Evolutionary conservation across 2,888 invertebrate genomes (phyloP).

Genomic region (Lacanobia wlatinum): DNA sequence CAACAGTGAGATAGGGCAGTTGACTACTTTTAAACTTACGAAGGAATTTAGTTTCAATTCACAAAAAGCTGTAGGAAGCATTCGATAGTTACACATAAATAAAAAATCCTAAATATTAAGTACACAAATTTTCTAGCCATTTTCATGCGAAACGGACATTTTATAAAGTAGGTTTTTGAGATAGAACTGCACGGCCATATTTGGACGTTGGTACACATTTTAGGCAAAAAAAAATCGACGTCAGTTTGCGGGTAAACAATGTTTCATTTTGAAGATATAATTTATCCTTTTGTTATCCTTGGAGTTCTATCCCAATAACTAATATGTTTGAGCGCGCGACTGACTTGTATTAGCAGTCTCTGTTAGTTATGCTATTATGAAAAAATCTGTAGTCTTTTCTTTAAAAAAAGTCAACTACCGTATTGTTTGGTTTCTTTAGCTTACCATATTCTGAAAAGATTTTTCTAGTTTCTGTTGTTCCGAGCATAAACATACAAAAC

Average conservation of each 20-base stretch:
- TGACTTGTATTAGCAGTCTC: conserved; percentile 37
- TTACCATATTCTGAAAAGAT: conserved; percentile 61
- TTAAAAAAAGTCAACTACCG: conserved; percentile 53
- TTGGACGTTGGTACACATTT: neutral
- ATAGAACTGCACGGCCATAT: neutral
- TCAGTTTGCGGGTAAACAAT: neutral
- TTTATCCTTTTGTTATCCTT: neutral
- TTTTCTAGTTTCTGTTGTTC: conserved; percentile 61
- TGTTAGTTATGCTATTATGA: neutral
- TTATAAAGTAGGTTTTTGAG: conserved; percentile 3
- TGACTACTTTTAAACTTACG: conserved; percentile 55
- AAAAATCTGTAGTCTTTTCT: neutral
- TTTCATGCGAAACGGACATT: conserved; percentile 42
- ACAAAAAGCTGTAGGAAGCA: conserved; percentile 45
- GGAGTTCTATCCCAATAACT: conserved; percentile 11
- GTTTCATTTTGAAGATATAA: neutral
- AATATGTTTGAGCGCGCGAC: conserved; percentile 1
- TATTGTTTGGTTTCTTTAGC: conserved; percentile 51
- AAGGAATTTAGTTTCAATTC: conserved; percentile 24
- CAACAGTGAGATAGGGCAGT: conserved; percentile 59
- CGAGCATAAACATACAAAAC: conserved; percentile 59
- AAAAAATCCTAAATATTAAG: neutral
- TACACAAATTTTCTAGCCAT: conserved; percentile 11
- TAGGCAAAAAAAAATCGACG: neutral
- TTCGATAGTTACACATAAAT: conserved; percentile 25